Conservation (phyloP, 2,113 vertebrate species). For the Antechinus stuartii region DNA sequence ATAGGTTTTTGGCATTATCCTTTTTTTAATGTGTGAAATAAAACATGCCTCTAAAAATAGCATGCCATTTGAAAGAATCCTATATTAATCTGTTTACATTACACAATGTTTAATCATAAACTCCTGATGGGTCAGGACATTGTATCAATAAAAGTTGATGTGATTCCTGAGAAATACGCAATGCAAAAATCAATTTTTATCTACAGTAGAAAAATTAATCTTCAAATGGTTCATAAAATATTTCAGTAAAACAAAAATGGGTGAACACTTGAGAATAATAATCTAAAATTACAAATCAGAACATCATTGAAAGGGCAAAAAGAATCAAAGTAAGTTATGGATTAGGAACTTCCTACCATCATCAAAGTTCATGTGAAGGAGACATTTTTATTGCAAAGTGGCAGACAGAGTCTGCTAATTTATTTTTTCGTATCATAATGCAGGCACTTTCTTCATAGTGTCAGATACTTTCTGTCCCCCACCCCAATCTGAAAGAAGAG, state of each 20-base stretch:
- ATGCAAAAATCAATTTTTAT: neutral
- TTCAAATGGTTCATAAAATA: neutral
- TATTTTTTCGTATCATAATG: neutral
- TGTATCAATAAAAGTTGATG: neutral
- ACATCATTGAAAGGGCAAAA: neutral
- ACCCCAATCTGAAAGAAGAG: too few species aligned
- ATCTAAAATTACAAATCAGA: neutral
- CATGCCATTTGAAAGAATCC: neutral
- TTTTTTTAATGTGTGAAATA: neutral
- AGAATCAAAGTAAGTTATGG: neutral
- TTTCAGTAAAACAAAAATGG: neutral
- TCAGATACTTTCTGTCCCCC: neutral
- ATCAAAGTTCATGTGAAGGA: neutral
- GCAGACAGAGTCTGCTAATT: neutral
- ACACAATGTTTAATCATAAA: conserved; percentile 9
- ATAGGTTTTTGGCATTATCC: neutral
- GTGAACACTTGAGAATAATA: neutral
- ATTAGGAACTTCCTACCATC: neutral
- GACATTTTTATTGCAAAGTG: neutral
- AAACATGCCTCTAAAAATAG: conserved; percentile 39
- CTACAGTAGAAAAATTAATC: neutral
- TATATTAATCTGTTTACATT: neutral
- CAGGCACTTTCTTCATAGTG: neutral
- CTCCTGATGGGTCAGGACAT: neutral
- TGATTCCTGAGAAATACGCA: neutral